Evolutionary conservation across 2,888 invertebrate genomes (phyloP), one percentile per base, ranked within the genome.

Genomic region (Falcaria lacertinaria): DNA sequence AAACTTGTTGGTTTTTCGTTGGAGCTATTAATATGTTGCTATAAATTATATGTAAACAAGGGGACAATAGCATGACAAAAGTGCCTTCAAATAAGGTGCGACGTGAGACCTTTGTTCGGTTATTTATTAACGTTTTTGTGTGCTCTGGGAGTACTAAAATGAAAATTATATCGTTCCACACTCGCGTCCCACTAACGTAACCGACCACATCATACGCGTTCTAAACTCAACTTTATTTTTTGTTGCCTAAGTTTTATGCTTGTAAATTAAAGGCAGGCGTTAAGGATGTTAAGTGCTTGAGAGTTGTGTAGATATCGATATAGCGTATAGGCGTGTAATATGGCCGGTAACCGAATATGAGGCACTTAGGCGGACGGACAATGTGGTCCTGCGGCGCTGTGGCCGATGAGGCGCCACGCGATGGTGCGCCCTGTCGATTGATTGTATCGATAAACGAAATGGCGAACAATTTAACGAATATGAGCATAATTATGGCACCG

Each of bases 301-400:
- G 28, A 43, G 28, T 45, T 38, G 42, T 55, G 55, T 57, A n/a
- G 72, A 72, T 84, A 86, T 85, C 80, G 81, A 85, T 86, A 78
- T 67, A 64, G 64, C 63, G 73, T 79, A 79, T 77, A 77, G 62
- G 69, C 72, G 74, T 76, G 83, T 79, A 75, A 80, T 79, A 76
- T 74, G 72, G 75, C 66, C 76, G 75, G 88, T 87, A 86, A 86
- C 87, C 82, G 68, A 86, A 87, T 88, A 88, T 86, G 82, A 87
- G 87, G 84, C 86, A 84, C 78, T 85, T 85, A 86, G 79, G 68
- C 60, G 73, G 70, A 64, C 74, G 80, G 70, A 87, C 86, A 86
- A 85, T 81, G 79, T 71, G 64, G 61, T 76, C 86, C 88, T 76
- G 86, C 77, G 73, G 87, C 67, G 83, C 52, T 57, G 55, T 54